Percentiles rank a stretch among this genome's conserved stretches.
These are phyloP conservation scores for Callaeas wilsoni DNA, from an alignment of 2,113 vertebrate genomes.

Conservation along the genomic window DNA sequence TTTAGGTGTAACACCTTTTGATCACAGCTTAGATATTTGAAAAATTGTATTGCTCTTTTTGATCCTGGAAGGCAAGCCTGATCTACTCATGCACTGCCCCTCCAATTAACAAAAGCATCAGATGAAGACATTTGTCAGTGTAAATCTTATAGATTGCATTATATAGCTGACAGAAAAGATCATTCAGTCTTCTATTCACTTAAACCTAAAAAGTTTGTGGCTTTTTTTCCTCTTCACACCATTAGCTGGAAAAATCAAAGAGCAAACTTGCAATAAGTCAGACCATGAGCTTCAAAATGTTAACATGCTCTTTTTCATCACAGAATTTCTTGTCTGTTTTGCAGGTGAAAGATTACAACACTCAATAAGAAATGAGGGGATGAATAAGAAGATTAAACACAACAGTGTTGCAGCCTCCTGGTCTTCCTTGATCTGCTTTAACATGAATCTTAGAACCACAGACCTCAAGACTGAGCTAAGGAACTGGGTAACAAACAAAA, in stretches of 20 bases:
- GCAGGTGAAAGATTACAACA: background rate
- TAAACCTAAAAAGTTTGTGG: background rate
- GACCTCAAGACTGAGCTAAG: background rate
- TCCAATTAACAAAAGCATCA: background rate
- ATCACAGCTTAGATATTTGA: background rate
- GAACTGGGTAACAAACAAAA: background rate
- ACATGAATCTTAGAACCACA: background rate
- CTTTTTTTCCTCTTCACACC: background rate
- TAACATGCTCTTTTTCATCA: background rate
- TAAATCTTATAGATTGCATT: background rate
- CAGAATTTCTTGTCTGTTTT: background rate
- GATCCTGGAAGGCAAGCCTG: constrained; percentile 2
- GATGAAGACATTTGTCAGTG: background rate
- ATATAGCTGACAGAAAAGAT: background rate
- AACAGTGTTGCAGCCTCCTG: background rate
- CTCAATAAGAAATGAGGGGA: background rate
- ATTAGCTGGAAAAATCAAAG: constrained; percentile 21
- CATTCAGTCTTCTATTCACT: background rate
- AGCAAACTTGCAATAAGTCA: background rate
- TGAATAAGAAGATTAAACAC: background rate
- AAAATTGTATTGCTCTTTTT: background rate
- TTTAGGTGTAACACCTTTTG: background rate
- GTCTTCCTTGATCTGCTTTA: background rate
- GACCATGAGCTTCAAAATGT: background rate
- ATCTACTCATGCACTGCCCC: background rate